Conservation (phyloP, 2,888 invertebrate species). For the Lepetodrilus schrolli region DNA sequence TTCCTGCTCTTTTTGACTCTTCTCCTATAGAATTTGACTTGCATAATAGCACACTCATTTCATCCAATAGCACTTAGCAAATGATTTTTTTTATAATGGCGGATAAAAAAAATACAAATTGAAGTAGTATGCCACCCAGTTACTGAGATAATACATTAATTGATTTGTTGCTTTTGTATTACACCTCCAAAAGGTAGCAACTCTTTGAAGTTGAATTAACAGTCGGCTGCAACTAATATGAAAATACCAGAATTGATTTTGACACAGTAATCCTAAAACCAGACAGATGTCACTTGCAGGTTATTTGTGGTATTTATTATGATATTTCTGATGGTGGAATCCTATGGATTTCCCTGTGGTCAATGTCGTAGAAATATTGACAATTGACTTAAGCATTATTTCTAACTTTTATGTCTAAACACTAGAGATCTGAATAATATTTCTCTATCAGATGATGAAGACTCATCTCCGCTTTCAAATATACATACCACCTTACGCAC, state of each 20-base stretch:
- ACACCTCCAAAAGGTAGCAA: neutral
- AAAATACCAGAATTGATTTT: constrained; percentile 8
- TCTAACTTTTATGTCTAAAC: too few relatives aligned
- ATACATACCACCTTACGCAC: too few relatives aligned
- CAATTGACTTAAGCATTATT: too few relatives aligned
- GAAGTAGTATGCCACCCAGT: neutral
- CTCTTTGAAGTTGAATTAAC: constrained; percentile 13
- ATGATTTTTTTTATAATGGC: constrained; percentile 24
- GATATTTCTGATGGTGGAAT: neutral
- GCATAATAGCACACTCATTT: constrained; percentile 3
- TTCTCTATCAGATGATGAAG: too few relatives aligned
- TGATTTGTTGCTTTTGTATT: neutral
- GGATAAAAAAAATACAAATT: constrained; percentile 26
- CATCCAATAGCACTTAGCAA: constrained; percentile 21
- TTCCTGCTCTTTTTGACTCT: constrained; percentile 23
- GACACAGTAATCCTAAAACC: neutral
- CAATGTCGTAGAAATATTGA: too few relatives aligned
- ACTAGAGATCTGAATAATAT: too few relatives aligned
- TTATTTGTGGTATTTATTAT: neutral
- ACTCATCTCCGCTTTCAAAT: too few relatives aligned
- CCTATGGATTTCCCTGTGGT: constrained; percentile 7
- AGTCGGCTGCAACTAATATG: constrained; percentile 5
- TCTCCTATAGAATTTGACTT: neutral
- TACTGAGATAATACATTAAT: neutral
- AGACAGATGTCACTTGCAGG: neutral